Evolutionary conservation across 2,113 vertebrate species (phyloP), one percentile per base, ranked within the genome.

Genomic region (Odobenus rosmarus): DNA sequence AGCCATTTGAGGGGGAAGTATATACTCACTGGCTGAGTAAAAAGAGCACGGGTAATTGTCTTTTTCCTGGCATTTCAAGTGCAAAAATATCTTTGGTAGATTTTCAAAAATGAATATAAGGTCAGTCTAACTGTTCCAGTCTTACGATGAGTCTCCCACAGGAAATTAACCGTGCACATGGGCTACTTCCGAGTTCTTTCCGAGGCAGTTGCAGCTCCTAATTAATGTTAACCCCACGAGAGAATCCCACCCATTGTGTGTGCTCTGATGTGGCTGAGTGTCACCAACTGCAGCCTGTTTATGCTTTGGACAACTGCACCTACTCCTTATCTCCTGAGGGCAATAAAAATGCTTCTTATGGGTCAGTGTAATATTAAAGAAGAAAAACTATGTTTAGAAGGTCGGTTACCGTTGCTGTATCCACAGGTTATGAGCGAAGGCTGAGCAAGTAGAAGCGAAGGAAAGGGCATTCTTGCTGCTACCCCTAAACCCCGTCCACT

Each of bases 271-370:
- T 16, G 7, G 62, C 53, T 77, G 71, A 57, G 72, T 53, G 93
- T 81, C 76, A 28, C 76, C 95, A 67, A 74, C 33, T 93, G 82
- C 46, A 93, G 69, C 90, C 85, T 81, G 39, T 97, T 92, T 97
- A 92, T 80, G 89, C 83, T 80, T n/a, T 90, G 80, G 89, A 97
- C 76, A 96, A 93, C 88, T 97, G 88, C 85, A 93, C 31, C 76
- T 86, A 69, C 67, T 96, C 93, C 36, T 83, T 51, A 77, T 81
- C 87, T 74, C n/a, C 83, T 53, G 59, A 53, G 31, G 59, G 72
- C 42, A 90, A 69, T 88, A 92, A 92, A 95, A 93, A 76, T 95
- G 71, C 62, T 94, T 89, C 71, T 86, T 67, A 59, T 13, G 55
- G 94, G n/a, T 72, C 77, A 80, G 5, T 33, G 80, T 72, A 71